These are phyloP conservation scores for Bothrops jararaca DNA, from an alignment of 2,113 vertebrate genomes.

Conservation along the genomic window DNA sequence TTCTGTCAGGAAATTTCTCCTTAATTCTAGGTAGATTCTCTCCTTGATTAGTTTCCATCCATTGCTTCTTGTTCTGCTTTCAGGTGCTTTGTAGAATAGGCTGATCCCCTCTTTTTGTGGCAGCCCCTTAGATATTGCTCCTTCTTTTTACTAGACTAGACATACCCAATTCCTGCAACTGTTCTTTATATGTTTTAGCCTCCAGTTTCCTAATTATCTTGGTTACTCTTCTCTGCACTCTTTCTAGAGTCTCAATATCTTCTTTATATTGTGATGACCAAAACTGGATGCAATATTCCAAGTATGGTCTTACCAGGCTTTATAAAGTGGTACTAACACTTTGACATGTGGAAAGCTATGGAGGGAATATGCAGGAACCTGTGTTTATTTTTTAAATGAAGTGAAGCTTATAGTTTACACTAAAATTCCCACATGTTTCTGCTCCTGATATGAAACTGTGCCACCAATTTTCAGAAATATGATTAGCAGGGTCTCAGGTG, in stretches of 20 bases:
- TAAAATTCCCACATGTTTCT: neutral
- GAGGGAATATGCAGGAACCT: neutral
- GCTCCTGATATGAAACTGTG: neutral
- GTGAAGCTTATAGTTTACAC: neutral
- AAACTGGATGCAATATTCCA: neutral
- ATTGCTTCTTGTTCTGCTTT: too few species aligned
- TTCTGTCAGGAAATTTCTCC: too few species aligned
- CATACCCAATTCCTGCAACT: neutral
- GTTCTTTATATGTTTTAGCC: neutral
- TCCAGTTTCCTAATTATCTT: neutral
- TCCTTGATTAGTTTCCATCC: too few species aligned
- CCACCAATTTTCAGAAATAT: neutral
- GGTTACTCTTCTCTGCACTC: neutral
- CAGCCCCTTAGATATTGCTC: too few species aligned
- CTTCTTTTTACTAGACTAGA: too few species aligned
- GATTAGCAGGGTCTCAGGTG: neutral
- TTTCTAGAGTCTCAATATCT: neutral
- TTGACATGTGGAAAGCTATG: neutral
- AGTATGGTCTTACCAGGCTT: neutral
- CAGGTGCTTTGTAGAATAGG: too few species aligned
- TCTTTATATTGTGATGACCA: neutral
- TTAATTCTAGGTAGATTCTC: too few species aligned
- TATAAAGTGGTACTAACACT: neutral
- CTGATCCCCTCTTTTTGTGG: too few species aligned
- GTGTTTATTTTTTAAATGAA: neutral